These are phyloP conservation scores for Unio pictorum DNA, from an alignment of 2,888 invertebrate genomes.

Conservation along the genomic window DNA sequence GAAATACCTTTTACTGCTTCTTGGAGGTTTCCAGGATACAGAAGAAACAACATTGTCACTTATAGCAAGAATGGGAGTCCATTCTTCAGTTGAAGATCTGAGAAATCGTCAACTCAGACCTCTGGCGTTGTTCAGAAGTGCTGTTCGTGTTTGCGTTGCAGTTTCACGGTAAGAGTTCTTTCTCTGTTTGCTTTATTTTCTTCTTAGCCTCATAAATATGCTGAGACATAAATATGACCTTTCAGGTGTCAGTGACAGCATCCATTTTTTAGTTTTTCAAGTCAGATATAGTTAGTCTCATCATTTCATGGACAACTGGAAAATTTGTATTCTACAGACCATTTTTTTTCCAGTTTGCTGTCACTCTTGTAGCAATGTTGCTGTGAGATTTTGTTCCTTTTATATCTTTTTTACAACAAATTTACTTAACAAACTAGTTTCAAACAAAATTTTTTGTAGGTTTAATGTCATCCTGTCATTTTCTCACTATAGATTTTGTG, in stretches of 20 bases:
- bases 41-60: constrained; percentile 73
- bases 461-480: too few species aligned
- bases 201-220: not conserved
- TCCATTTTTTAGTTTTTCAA: not conserved
- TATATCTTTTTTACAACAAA: too few species aligned
- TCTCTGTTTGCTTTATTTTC: not conserved
- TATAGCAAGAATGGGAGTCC: constrained; percentile 72
- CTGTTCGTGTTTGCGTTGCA: constrained; percentile 59
- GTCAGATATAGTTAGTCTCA: not conserved
- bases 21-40: constrained; percentile 76
- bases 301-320: not conserved
- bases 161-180: constrained; percentile 45
- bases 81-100: not conserved
- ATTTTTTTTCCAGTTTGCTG: not conserved
- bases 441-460: too few species aligned
- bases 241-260: not conserved
- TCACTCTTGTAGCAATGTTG: not conserved
- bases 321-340: too few species aligned
- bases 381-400: too few species aligned
- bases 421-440: too few species aligned
- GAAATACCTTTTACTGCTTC: constrained; percentile 83
- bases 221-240: not conserved
- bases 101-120: constrained; percentile 24
- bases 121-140: constrained; percentile 57
- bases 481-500: too few species aligned